These are phyloP conservation scores for Anguilla rostrata DNA, from an alignment of 2,113 vertebrate genomes.

Conservation along the genomic window DNA sequence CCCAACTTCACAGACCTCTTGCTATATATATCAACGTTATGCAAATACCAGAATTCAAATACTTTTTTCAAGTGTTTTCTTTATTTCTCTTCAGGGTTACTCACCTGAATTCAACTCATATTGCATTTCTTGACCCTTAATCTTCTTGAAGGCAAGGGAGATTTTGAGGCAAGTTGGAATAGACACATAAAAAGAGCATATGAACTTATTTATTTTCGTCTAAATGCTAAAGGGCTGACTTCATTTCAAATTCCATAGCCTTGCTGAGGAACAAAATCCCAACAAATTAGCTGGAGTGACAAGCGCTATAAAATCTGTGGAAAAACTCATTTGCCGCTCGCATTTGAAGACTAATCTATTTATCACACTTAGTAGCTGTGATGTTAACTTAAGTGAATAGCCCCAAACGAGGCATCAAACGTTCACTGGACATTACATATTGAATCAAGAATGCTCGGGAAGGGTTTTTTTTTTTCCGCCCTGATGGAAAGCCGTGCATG, in stretches of 20 bases:
- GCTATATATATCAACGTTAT: slow-evolving; percentile 50
- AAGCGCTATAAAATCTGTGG: slow-evolving; percentile 55
- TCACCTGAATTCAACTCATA: slow-evolving; percentile 58
- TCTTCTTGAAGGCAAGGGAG: slow-evolving; percentile 58
- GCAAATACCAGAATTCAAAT: slow-evolving; percentile 53
- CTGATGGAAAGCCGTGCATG: slow-evolving; percentile 69
- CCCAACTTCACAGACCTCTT: slow-evolving; percentile 36
- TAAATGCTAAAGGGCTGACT: slow-evolving; percentile 64
- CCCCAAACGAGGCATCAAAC: slow-evolving; percentile 55
- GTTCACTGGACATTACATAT: slow-evolving; percentile 58
- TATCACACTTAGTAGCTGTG: slow-evolving; percentile 63
- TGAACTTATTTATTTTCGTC: slow-evolving; percentile 68
- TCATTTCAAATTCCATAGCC: slow-evolving; percentile 54
- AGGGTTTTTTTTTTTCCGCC: slow-evolving; percentile 50
- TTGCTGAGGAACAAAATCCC: slow-evolving; percentile 59
- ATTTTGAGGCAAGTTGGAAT: slow-evolving; percentile 62
- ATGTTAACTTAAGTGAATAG: slow-evolving; percentile 63
- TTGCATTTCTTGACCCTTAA: slow-evolving; percentile 64
- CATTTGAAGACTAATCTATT: slow-evolving; percentile 74
- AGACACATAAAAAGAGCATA: slow-evolving; percentile 60
- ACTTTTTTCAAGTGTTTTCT: slow-evolving; percentile 5
- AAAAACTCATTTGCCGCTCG: slow-evolving; percentile 63
- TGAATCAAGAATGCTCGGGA: slow-evolving; percentile 56
- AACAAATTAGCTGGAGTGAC: slow-evolving; percentile 69
- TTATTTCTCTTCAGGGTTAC: slow-evolving; percentile 43